Evolutionary conservation across 2,888 invertebrate genomes (phyloP).

Genomic region (Polydrusus pterygomalis): DNA sequence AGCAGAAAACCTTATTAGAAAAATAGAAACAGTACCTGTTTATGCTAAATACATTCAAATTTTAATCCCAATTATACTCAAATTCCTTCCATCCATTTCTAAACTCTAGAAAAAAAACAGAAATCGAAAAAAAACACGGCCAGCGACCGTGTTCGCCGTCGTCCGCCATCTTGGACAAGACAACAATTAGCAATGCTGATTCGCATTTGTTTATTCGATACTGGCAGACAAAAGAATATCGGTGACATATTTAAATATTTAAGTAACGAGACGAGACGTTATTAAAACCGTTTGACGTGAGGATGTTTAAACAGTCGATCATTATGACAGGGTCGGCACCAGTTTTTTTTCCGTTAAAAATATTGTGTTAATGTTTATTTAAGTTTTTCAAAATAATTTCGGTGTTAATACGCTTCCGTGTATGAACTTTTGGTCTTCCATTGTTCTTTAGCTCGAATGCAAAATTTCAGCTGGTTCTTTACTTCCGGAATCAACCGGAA

Average conservation of each 20-base stretch:
- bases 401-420: no score
- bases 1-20: no score
- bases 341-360: not conserved
- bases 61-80: no score
- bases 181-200: slow-evolving; percentile 71
- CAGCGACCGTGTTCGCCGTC: slow-evolving; percentile 15
- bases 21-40: no score
- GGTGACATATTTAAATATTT: slow-evolving; percentile 71
- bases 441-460: no score
- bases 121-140: slow-evolving; percentile 25
- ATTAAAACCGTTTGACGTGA: slow-evolving; percentile 65
- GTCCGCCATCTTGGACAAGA: slow-evolving; percentile 56
- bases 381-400: no score
- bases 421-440: no score
- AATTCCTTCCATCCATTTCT: not conserved
- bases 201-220: slow-evolving; percentile 68
- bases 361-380: no score
- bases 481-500: no score
- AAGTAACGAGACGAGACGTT: slow-evolving; percentile 64
- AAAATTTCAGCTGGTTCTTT: no score
- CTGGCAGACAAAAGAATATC: slow-evolving; percentile 69
- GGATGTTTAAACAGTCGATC: slow-evolving; percentile 59
- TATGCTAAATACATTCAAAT: no score
- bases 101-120: not conserved
- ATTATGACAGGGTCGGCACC: slow-evolving; percentile 40